Percentiles rank a stretch among this genome's conserved stretches.
These are phyloP conservation scores for Mylabris phalerata DNA, from an alignment of 1,140 invertebrate species.

Conservation along the genomic window DNA sequence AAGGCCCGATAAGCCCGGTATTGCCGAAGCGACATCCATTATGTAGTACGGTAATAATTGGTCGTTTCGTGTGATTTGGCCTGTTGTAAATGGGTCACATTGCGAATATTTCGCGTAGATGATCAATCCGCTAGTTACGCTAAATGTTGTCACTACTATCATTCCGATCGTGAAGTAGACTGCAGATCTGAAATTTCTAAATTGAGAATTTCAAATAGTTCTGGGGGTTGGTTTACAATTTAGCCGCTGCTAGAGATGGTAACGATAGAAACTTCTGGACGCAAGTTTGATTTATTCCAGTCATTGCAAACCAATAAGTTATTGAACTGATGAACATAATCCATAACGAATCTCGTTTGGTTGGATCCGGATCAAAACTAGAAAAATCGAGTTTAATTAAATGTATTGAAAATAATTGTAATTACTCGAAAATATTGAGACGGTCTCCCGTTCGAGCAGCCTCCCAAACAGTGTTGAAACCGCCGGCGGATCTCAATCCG, in stretches of 20 bases:
- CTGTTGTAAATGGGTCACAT: slow-evolving; percentile 60
- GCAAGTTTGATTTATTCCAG: slow-evolving; percentile 52
- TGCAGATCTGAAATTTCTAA: slow-evolving; percentile 20
- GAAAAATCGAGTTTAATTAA: slow-evolving; percentile 40
- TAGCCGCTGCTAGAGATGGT: slow-evolving; percentile 45
- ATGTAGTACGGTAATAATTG: slow-evolving; percentile 49
- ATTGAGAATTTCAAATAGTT: slow-evolving; percentile 1
- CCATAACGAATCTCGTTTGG: slow-evolving; percentile 54
- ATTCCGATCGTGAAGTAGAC: slow-evolving; percentile 1
- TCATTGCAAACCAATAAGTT: slow-evolving; percentile 51
- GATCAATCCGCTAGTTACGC: slow-evolving; percentile 56
- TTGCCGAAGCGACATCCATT: slow-evolving; percentile 44
- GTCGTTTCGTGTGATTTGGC: slow-evolving; percentile 43
- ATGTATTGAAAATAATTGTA: no score
- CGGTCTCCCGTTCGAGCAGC: slow-evolving; percentile 19
- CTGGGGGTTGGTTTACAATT: slow-evolving; percentile 39
- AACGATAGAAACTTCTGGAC: slow-evolving; percentile 56
- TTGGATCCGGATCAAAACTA: slow-evolving; percentile 51
- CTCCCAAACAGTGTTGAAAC: slow-evolving; percentile 32
- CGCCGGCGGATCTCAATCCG: slow-evolving; percentile 40
- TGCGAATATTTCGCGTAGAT: slow-evolving; percentile 63
- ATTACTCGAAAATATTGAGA: slow-evolving; percentile 23
- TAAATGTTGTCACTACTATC: slow-evolving; percentile 21
- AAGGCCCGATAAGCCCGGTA: slow-evolving; percentile 50
- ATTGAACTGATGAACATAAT: slow-evolving; percentile 49